Evolutionary conservation across 2,797 vertebrate genomes (phyloP).

Genomic region (Antrozous pallidus): DNA sequence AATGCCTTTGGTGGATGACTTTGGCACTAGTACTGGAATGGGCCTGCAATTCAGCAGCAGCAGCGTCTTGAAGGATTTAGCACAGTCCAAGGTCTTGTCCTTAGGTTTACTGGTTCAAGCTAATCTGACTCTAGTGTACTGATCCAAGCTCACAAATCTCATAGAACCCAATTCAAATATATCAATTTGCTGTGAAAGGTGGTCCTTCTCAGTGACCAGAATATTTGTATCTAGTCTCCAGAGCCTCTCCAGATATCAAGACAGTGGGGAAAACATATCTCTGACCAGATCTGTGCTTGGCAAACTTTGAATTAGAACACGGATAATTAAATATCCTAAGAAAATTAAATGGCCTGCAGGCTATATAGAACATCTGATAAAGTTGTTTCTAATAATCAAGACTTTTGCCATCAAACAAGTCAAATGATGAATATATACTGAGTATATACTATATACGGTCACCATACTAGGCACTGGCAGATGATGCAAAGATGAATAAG

Average conservation of each 20-base stretch:
- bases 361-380: neutral
- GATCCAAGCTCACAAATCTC: neutral
- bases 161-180: neutral
- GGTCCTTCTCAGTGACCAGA: neutral
- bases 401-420: neutral
- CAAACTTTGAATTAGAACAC: neutral
- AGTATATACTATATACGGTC: accelerated
- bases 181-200: too few relatives aligned
- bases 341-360: neutral
- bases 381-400: neutral
- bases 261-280: neutral
- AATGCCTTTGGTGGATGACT: accelerated
- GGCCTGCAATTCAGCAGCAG: accelerated
- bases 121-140: neutral
- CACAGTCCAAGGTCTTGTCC: neutral
- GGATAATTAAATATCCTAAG: neutral
- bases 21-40: neutral
- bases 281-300: neutral
- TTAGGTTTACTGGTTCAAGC: neutral
- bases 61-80: neutral
- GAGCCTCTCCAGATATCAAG: neutral
- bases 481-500: neutral
- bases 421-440: too few relatives aligned
- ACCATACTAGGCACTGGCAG: neutral
- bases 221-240: neutral